Evolutionary conservation across 2,888 invertebrate species (phyloP).

Genomic region (Phytoseiulus persimilis): DNA sequence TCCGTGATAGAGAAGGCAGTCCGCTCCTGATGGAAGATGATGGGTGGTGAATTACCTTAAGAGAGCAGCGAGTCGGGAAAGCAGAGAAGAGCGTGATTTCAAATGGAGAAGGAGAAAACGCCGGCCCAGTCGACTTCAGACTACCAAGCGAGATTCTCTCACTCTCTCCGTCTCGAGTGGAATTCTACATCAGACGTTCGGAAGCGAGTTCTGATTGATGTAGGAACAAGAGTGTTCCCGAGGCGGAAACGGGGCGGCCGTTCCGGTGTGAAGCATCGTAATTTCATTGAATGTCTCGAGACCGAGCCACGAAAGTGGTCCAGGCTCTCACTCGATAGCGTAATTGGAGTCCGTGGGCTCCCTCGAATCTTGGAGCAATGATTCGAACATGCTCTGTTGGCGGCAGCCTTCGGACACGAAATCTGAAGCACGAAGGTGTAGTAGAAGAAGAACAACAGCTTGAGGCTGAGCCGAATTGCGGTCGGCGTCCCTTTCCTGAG

Average conservation of each 20-base stretch:
- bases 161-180: background rate
- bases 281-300: background rate
- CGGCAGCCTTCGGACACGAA: background rate
- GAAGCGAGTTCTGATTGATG: background rate
- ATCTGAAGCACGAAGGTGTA: background rate
- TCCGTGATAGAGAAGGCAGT: background rate
- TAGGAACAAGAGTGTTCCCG: background rate
- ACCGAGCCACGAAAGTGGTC: background rate
- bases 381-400: background rate
- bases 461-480: background rate
- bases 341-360: background rate
- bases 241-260: constrained; percentile 13
- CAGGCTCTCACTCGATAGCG: background rate
- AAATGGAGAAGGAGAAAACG: background rate
- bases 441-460: background rate
- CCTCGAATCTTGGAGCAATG: background rate
- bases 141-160: background rate
- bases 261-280: constrained; percentile 22
- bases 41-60: background rate
- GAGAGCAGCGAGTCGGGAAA: background rate
- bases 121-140: background rate
- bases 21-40: background rate
- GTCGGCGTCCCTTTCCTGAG: background rate
- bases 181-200: background rate
- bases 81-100: background rate